Evolutionary conservation across 2,888 invertebrate genomes (phyloP).

Genomic region (Colletes collaris): DNA sequence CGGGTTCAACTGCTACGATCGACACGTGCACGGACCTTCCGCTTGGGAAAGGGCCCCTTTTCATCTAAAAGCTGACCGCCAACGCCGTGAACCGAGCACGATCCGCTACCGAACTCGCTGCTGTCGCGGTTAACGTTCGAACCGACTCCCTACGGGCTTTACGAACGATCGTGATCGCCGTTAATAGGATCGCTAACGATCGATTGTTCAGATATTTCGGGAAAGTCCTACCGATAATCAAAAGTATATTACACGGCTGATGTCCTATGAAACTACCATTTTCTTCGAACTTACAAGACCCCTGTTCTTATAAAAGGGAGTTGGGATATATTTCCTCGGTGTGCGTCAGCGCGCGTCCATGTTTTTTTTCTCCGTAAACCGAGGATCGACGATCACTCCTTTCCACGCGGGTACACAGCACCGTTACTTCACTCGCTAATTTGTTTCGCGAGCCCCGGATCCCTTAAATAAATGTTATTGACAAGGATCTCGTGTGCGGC

Average conservation of each 20-base stretch:
- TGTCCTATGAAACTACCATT: too few relatives aligned
- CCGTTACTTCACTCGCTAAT: constrained; percentile 52
- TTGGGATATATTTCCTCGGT: background rate
- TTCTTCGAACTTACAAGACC: too few relatives aligned
- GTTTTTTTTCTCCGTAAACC: constrained; percentile 23
- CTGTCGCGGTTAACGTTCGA: too few relatives aligned
- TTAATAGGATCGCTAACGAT: too few relatives aligned
- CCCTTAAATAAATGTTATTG: constrained; percentile 51
- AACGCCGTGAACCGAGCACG: too few relatives aligned
- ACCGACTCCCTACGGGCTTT: too few relatives aligned
- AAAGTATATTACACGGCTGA: too few relatives aligned
- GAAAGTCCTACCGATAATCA: too few relatives aligned
- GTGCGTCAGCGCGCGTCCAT: constrained; percentile 35
- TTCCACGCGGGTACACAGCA: constrained; percentile 44
- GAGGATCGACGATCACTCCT: constrained; percentile 18
- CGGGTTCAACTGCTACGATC: constrained; percentile 38
- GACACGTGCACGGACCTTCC: constrained; percentile 64
- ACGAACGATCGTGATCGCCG: too few relatives aligned
- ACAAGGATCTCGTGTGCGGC: constrained; percentile 54
- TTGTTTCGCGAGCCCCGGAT: constrained; percentile 42
- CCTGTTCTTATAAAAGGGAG: too few relatives aligned
- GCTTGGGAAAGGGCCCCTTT: constrained; percentile 47
- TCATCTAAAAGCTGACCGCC: constrained; percentile 23
- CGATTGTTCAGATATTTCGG: too few relatives aligned
- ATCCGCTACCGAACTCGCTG: too few relatives aligned